These are phyloP conservation scores for Bedellia somnulentella DNA, from an alignment of 2,888 invertebrate species.

Conservation along the genomic window DNA sequence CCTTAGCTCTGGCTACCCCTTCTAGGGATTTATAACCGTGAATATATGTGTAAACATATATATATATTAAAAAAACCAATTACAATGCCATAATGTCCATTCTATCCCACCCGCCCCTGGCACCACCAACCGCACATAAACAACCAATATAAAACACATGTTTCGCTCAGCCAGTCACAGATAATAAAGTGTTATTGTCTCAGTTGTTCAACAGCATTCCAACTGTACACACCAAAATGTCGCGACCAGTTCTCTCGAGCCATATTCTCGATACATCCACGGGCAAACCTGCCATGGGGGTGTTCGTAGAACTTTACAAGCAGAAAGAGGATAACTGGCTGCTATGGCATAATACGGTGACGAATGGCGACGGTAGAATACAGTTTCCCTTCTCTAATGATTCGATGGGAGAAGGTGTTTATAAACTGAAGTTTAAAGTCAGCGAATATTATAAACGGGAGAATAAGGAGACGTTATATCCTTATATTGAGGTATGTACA, in stretches of 20 bases:
- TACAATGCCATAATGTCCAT: too few species aligned
- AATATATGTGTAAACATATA: too few species aligned
- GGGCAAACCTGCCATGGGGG: slow-evolving; percentile 66
- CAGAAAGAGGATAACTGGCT: slow-evolving; percentile 68
- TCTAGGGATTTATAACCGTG: too few species aligned
- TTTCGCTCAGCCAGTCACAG: too few species aligned
- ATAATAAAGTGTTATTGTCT: too few species aligned
- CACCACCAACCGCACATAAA: too few species aligned
- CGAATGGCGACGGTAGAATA: slow-evolving; percentile 69
- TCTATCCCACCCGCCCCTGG: too few species aligned
- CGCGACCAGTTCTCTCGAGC: slow-evolving; percentile 76
- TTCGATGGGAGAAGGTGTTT: slow-evolving; percentile 67
- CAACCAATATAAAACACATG: too few species aligned
- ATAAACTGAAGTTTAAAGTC: slow-evolving; percentile 75
- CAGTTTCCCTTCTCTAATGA: slow-evolving; percentile 62
- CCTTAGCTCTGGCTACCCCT: too few species aligned
- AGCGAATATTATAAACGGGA: slow-evolving; percentile 67
- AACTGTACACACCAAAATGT: too few species aligned
- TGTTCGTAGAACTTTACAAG: slow-evolving; percentile 70
- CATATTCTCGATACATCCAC: slow-evolving; percentile 74
- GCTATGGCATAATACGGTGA: slow-evolving; percentile 63
- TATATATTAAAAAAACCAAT: too few species aligned
- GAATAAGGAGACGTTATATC: slow-evolving; percentile 69
- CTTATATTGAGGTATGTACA: slow-evolving; percentile 69
- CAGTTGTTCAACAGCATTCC: too few species aligned